Percentiles rank a stretch among this genome's conserved stretches.
These are phyloP conservation scores for Melikaiella ostensackeni DNA, from an alignment of 2,888 invertebrate genomes.

Conservation along the genomic window DNA sequence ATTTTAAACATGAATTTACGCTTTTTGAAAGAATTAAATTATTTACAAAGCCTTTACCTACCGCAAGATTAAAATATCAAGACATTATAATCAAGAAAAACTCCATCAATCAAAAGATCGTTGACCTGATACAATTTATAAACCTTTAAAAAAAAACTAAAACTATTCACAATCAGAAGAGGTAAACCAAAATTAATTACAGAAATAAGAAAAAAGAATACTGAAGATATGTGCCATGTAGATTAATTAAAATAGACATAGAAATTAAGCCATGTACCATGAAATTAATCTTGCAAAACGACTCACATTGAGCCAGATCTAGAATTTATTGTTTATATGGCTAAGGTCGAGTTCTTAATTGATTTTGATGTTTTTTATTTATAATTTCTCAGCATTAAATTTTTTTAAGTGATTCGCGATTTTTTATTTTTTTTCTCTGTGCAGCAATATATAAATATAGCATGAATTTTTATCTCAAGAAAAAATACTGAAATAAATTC, in stretches of 20 bases:
- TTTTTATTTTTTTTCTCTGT: no score
- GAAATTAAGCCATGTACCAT: slow-evolving; percentile 1
- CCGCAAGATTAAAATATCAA: not conserved
- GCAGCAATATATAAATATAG: no score
- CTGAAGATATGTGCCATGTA: not conserved
- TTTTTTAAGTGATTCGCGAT: no score
- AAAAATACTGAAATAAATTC: no score
- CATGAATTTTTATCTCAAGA: no score
- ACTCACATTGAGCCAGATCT: not conserved
- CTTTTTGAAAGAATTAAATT: not conserved
- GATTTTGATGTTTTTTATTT: no score
- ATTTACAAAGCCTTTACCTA: not conserved
- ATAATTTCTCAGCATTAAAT: no score
- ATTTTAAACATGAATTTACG: slow-evolving; percentile 14
- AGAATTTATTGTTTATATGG: no score
- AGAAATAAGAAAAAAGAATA: not conserved
- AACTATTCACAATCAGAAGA: not conserved
- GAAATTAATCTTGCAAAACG: slow-evolving; percentile 12
- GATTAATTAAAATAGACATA: not conserved
- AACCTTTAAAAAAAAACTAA: not conserved
- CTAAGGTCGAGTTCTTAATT: no score
- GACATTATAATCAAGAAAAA: not conserved
- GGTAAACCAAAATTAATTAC: not conserved
- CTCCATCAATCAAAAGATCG: not conserved
- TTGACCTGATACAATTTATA: not conserved